These are phyloP conservation scores for Aptenodytes patagonicus DNA, from an alignment of 2,113 vertebrate genomes.

Conservation along the genomic window DNA sequence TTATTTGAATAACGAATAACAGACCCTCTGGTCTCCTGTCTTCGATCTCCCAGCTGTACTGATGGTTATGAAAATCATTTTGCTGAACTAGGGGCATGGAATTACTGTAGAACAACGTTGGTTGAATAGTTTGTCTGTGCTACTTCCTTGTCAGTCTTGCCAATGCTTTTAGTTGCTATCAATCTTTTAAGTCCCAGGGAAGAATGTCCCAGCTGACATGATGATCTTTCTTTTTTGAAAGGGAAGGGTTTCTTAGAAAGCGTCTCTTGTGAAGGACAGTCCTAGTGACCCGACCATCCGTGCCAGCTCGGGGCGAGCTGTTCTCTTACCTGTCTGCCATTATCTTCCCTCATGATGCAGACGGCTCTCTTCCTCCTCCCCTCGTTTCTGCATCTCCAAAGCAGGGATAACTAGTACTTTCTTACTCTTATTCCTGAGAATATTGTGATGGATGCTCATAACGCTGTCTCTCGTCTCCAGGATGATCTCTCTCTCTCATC, in stretches of 20 bases:
- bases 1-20: neutral
- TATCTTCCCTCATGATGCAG: accelerated
- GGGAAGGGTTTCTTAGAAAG: neutral
- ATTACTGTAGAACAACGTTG: neutral
- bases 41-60: neutral
- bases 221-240: neutral
- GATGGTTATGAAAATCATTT: neutral
- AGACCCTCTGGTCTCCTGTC: neutral
- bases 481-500: neutral
- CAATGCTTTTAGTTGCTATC: neutral
- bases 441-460: neutral
- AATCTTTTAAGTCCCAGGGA: neutral
- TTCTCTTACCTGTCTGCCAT: neutral
- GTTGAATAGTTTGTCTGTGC: neutral
- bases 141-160: neutral
- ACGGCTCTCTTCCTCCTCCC: neutral
- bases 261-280: neutral
- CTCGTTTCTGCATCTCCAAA: neutral
- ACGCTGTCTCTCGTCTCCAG: neutral
- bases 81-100: neutral
- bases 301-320: neutral
- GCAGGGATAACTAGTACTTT: neutral
- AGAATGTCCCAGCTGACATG: neutral
- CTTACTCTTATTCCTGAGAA: neutral
- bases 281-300: neutral